Base-by-base conservation (phyloP, 2,888 invertebrate genomes). In the Caradrina kadenii region DNA sequence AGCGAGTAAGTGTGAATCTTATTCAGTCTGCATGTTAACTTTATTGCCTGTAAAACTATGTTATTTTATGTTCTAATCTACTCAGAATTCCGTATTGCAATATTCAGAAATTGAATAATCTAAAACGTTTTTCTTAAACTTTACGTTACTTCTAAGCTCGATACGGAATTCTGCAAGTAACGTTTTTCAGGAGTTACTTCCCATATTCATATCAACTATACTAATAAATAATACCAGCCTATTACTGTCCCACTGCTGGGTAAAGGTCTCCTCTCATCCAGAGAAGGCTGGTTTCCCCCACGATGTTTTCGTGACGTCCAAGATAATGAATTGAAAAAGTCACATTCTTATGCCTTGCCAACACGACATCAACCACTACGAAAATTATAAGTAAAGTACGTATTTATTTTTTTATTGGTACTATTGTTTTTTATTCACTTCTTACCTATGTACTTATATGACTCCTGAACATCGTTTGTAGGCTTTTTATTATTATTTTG, bases 1-100 rank as follows among this genome's bases (percentile, higher is more conserved):
- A 96, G 96, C 96, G 97, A 97, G 97, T 97, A 90, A 96, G 97
- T 96, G 59, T 48, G 39, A 54, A 53, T 42, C n/a, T 5, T n/a
- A 17, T n/a, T 52, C 35, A 19, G 3, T 59, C 8, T 62, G 69
- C 59, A 66, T 67, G 64, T 22, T 53, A 52, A 68, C n/a, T 72
- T 35, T 58, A 50, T 54, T 58, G 78, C 66, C 73, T 80, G 49
- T 63, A 22, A 59, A 60, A 56, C 19, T 48, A 35, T 70, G 65
- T 54, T 15, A 58, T 84, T 63, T 79, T 69, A 26, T 48, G 64
- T 65, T 42, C 26, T 21, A 54, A 55, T 21, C 26, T 58, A 67
- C 19, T 60, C 72, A 69, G 72, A 50, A 60, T 60, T 69, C 77
- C 54, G 77, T 76, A 75, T 39, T 49, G 2, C 15, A 54, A 69